phyloP scores from a whole-genome alignment of 2,113 vertebrate genomes.

The Neodontobutis hainanensis region DNA sequence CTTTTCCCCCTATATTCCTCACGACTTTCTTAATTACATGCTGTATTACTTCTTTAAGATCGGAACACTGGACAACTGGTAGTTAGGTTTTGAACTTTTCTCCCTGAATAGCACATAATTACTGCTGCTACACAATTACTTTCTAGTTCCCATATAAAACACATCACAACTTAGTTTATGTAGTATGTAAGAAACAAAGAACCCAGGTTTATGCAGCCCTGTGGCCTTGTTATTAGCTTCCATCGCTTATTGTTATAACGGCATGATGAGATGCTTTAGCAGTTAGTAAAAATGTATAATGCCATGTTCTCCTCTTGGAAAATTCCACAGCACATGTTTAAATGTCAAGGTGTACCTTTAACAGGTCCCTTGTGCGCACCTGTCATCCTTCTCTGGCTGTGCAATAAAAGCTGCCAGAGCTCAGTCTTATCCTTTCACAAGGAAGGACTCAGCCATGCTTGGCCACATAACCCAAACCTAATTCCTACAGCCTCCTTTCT shows the following conservation, averaged over 20 bases:
- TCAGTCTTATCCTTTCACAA: slow-evolving; percentile 37
- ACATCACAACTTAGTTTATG: not conserved
- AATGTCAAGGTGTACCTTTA: slow-evolving; percentile 60
- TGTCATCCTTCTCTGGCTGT: slow-evolving; percentile 57
- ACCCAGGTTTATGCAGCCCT: slow-evolving; percentile 17
- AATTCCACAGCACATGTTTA: slow-evolving; percentile 40
- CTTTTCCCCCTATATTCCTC: too few relatives aligned
- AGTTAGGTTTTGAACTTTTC: too few relatives aligned
- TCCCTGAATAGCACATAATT: not conserved
- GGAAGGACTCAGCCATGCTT: slow-evolving; percentile 56
- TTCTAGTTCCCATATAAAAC: not conserved
- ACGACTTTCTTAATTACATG: too few relatives aligned
- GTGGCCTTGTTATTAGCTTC: slow-evolving; percentile 26
- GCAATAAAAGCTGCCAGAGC: slow-evolving; percentile 54
- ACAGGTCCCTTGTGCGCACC: slow-evolving; percentile 63
- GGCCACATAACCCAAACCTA: slow-evolving; percentile 50
- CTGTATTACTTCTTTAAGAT: too few relatives aligned
- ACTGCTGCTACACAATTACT: not conserved
- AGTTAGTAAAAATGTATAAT: slow-evolving; percentile 20
- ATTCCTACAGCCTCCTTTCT: slow-evolving; percentile 35
- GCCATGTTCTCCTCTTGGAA: slow-evolving; percentile 20
- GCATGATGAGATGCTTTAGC: slow-evolving; percentile 31
- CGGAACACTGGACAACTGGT: not conserved
- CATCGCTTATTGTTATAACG: slow-evolving; percentile 38
- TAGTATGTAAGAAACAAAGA: not conserved